Evolutionary conservation across 2,797 vertebrate genomes (phyloP).

Genomic region (Manis javanica): DNA sequence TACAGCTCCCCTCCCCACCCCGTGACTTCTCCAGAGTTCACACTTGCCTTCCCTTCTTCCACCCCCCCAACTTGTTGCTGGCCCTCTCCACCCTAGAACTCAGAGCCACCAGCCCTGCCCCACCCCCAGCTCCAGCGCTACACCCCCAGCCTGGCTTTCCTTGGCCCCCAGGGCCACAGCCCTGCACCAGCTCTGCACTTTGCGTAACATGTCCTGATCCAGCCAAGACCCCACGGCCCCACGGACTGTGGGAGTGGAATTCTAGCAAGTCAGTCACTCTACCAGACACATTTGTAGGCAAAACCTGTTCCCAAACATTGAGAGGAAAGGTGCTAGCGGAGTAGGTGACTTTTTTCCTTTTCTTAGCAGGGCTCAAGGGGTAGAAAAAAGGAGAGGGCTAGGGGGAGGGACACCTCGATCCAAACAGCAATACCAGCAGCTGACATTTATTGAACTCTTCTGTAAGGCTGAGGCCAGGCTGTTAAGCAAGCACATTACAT

Average conservation of each 20-base stretch:
- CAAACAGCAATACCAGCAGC: neutral
- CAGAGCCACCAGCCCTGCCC: neutral
- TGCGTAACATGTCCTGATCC: neutral
- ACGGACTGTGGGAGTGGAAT: neutral
- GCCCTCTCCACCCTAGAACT: neutral
- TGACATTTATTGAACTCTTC: neutral
- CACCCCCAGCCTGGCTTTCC: neutral
- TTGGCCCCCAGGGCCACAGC: neutral
- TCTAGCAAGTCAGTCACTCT: neutral
- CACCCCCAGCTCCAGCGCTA: neutral
- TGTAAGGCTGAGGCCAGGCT: neutral
- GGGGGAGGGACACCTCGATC: neutral
- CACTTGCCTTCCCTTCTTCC: neutral
- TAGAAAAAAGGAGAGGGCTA: too few species aligned
- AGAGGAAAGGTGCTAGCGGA: neutral
- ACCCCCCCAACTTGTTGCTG: neutral
- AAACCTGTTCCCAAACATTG: slow-evolving; percentile 28
- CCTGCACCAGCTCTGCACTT: neutral
- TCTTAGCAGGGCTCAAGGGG: neutral
- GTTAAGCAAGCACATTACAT: neutral
- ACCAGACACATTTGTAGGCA: slow-evolving; percentile 66
- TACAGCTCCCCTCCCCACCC: neutral
- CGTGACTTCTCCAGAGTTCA: neutral
- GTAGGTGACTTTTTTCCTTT: neutral
- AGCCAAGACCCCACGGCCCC: neutral